Evolutionary conservation across 2,113 vertebrate species (phyloP).

Genomic region (Galbula dea): DNA sequence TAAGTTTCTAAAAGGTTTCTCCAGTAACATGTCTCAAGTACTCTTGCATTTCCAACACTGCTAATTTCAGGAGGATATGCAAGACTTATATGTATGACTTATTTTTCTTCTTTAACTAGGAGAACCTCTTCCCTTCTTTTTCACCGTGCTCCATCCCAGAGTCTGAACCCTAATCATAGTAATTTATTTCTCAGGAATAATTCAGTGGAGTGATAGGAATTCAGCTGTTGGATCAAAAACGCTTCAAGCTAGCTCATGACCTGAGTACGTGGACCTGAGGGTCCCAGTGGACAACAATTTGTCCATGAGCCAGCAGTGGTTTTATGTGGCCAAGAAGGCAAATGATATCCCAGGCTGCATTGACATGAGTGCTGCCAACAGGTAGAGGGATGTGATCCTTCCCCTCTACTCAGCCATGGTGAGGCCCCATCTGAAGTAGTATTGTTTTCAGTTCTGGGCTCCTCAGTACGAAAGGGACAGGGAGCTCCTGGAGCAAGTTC

Average conservation of each 20-base stretch:
- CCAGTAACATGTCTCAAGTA: background rate
- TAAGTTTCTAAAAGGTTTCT: background rate
- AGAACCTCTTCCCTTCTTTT: background rate
- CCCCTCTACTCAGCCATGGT: too few relatives aligned
- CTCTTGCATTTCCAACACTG: background rate
- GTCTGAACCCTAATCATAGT: background rate
- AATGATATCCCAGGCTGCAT: too few relatives aligned
- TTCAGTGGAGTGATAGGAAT: background rate
- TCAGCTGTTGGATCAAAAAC: background rate
- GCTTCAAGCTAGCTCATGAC: background rate
- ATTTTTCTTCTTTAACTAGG: background rate
- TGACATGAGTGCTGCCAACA: too few relatives aligned
- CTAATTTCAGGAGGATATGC: background rate
- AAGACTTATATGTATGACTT: background rate
- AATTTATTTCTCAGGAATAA: background rate
- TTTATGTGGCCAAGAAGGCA: too few relatives aligned
- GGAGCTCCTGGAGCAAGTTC: too few relatives aligned
- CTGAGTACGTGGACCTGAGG: background rate
- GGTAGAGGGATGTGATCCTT: too few relatives aligned
- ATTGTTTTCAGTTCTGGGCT: too few relatives aligned
- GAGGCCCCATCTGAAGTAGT: too few relatives aligned
- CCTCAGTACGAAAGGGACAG: too few relatives aligned
- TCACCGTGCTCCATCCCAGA: background rate
- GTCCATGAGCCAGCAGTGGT: too few relatives aligned
- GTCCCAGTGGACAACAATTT: too few relatives aligned